A percentile compares a stretch with the other conserved stretches of the same genome.
These are phyloP conservation scores for Atrina japonica DNA, from an alignment of 2,888 invertebrate genomes.

Conservation along the genomic window DNA sequence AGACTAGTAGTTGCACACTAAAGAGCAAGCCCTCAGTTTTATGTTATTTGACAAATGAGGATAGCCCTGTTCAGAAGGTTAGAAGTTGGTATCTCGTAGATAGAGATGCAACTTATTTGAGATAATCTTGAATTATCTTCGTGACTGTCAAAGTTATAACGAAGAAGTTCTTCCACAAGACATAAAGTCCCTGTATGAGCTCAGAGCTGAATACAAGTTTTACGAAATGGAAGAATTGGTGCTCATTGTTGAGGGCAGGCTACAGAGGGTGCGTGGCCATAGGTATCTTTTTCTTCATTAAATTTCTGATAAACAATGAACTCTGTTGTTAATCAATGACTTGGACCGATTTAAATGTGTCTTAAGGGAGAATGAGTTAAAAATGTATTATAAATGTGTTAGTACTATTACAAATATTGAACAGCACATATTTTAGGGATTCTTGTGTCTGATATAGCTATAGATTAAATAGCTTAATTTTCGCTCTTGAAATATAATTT, in stretches of 20 bases:
- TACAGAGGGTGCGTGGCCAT: background rate
- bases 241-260: background rate
- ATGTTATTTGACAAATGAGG: background rate
- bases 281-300: background rate
- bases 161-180: background rate
- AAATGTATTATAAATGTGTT: too few species aligned
- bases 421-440: too few species aligned
- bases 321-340: too few species aligned
- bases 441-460: too few species aligned
- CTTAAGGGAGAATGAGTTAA: too few species aligned
- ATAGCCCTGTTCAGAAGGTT: background rate
- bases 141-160: background rate
- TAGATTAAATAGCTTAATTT: too few species aligned
- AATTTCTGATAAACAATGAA: too few species aligned
- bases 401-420: too few species aligned
- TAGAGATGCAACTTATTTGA: background rate
- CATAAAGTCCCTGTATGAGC: slow-evolving; percentile 2
- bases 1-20: background rate
- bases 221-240: background rate
- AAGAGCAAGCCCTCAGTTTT: slow-evolving; percentile 3
- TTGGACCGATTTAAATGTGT: too few species aligned
- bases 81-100: background rate
- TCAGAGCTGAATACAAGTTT: background rate
- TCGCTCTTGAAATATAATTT: too few species aligned
- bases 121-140: background rate